Conservation (phyloP, 2,888 invertebrate genomes). For the Melinaea marsaeus region DNA sequence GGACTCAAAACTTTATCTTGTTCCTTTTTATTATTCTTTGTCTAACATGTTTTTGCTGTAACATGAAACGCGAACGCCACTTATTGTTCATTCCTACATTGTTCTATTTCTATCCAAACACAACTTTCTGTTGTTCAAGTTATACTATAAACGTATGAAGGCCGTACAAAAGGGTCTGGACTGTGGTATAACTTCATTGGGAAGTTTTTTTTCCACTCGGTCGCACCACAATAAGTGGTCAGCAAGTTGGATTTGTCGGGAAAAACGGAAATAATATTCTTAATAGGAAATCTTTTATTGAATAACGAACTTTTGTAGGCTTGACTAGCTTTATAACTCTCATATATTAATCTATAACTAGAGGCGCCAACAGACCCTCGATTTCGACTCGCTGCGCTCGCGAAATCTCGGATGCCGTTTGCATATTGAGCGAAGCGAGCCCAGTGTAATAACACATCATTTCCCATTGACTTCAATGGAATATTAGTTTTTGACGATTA, state of each 20-base stretch:
- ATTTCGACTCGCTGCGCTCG: too few species aligned
- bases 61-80: slow-evolving; percentile 9
- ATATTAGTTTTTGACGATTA: too few species aligned
- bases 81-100: slow-evolving; percentile 24
- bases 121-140: slow-evolving; percentile 17
- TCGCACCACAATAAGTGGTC: slow-evolving; percentile 46
- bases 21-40: slow-evolving; percentile 13
- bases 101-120: slow-evolving; percentile 21
- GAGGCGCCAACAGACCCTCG: too few species aligned
- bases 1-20: slow-evolving; percentile 2
- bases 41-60: slow-evolving; percentile 7
- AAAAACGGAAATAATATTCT: too few species aligned
- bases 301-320: too few species aligned
- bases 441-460: too few species aligned
- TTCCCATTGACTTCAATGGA: too few species aligned
- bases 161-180: slow-evolving; percentile 31
- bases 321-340: too few species aligned
- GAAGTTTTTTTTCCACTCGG: slow-evolving; percentile 42
- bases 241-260: slow-evolving; percentile 16
- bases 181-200: slow-evolving; percentile 36
- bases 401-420: too few species aligned
- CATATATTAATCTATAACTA: too few species aligned
- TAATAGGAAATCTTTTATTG: too few species aligned
- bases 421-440: too few species aligned
- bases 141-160: slow-evolving; percentile 18